Evolutionary conservation across 2,888 invertebrate genomes (phyloP).

Genomic region (Lutraria lutraria): DNA sequence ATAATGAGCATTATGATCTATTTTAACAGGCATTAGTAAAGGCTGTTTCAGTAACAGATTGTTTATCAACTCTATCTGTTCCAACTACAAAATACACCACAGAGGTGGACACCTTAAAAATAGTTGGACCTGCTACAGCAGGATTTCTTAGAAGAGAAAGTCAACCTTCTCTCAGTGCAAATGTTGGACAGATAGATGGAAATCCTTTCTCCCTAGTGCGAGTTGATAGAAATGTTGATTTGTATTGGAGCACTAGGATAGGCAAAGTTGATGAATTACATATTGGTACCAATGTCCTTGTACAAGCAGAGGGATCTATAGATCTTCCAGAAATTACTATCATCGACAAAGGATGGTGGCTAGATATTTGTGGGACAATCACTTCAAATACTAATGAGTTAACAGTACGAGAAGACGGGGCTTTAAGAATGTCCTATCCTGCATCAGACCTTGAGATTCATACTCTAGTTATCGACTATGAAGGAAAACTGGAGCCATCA

Average conservation of each 20-base stretch:
- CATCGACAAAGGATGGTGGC: constrained; percentile 62
- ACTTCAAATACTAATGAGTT: constrained; percentile 63
- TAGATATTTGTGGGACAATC: constrained; percentile 75
- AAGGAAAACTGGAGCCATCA: constrained; percentile 66
- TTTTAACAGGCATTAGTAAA: constrained; percentile 69
- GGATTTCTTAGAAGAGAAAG: constrained; percentile 61
- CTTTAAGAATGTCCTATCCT: constrained; percentile 65
- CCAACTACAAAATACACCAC: constrained; percentile 44
- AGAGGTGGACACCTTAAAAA: constrained; percentile 58
- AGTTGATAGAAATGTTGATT: constrained; percentile 63
- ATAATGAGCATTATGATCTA: background rate
- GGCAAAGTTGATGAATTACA: constrained; percentile 43
- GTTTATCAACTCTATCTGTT: constrained; percentile 65
- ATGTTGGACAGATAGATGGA: constrained; percentile 67
- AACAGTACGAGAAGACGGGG: constrained; percentile 65
- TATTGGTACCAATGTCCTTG: constrained; percentile 64
- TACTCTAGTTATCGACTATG: constrained; percentile 65
- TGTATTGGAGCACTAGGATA: constrained; percentile 60
- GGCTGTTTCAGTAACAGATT: constrained; percentile 59
- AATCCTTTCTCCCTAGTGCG: constrained; percentile 56
- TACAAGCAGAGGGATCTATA: constrained; percentile 65
- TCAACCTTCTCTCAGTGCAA: constrained; percentile 59
- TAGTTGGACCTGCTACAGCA: constrained; percentile 54
- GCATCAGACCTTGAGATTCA: constrained; percentile 60
- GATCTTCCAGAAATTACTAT: constrained; percentile 71